A percentile compares a stretch with the other conserved stretches of the same genome.
phyloP scores from a whole-genome alignment of 2,888 invertebrate species.

The Taphrorychus bicolor region DNA sequence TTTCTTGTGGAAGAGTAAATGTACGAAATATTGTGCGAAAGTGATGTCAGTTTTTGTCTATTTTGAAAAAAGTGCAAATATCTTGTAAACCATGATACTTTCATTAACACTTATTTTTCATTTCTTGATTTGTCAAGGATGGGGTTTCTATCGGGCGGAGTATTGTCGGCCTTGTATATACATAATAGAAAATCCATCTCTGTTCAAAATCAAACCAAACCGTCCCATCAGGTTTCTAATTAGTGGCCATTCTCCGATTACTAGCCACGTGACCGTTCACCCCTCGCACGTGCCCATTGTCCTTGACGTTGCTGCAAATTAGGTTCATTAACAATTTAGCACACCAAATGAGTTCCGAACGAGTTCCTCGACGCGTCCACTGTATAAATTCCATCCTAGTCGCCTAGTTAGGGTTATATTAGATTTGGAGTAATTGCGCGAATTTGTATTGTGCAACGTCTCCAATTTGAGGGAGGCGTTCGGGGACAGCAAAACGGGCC shows the following conservation, averaged over 20 bases:
- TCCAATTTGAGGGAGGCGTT: background rate
- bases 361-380: constrained; percentile 16
- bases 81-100: too few species aligned
- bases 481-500: background rate
- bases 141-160: too few species aligned
- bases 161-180: too few species aligned
- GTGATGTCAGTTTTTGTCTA: too few species aligned
- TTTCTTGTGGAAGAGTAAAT: too few species aligned
- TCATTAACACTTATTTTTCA: too few species aligned
- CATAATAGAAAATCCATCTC: background rate
- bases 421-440: constrained; percentile 15
- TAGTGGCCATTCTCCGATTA: constrained; percentile 38
- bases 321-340: constrained; percentile 37
- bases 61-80: too few species aligned
- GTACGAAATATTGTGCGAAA: too few species aligned
- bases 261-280: constrained; percentile 31
- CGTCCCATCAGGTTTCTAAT: constrained; percentile 24
- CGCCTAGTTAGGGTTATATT: constrained; percentile 16
- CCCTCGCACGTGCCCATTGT: constrained; percentile 34
- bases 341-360: constrained; percentile 30
- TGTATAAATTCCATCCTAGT: constrained; percentile 11
- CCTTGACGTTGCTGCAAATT: constrained; percentile 35
- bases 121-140: too few species aligned
- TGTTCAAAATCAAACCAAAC: too few species aligned
- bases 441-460: constrained; percentile 10